Evolutionary conservation across 2,888 invertebrate species (phyloP), one percentile per base, ranked within the genome.

Genomic region (Automeris io): DNA sequence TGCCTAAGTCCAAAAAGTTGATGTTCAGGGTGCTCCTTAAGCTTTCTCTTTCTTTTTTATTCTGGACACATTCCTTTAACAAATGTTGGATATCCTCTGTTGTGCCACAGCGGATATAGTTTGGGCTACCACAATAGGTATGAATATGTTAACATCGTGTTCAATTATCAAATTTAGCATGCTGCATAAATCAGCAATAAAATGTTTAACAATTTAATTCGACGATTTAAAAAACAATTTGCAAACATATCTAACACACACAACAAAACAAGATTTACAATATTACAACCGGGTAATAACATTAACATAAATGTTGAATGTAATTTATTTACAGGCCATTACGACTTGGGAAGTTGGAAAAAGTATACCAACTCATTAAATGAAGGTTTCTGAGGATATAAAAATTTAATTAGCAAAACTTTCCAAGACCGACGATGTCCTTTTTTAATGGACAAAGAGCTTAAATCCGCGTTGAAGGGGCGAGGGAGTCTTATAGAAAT

Each of bases 381-480:
- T 42, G 43, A 43, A 48, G 54, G 45, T 51, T 55, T 54, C 59
- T 57, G 52, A 47, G 59, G 57, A 58, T 61, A 57, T 70, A 70
- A 73, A 77, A 77, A 70, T 65, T 72, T 76, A 75, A 80, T 78
- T 73, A 72, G 54, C 53, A 59, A 73, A 79, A 71, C 64, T 79
- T 76, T 60, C 47, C 40, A 48, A 41, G 39, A 41, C 40, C 29
- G 43, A 42, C 49, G 41, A 42, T 62, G 64, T 62, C 58, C 61
- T 56, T 57, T 59, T 53, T 60, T 53, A 51, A 47, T 61, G 60
- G 60, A 79, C 76, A 79, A 79, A 76, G 62, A 61, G 63, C 62
- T 70, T 69, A 65, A 59, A 66, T 53, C 51, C 58, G 51, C 42
- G 50, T 45, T 29, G 29, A 29, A 40, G 45, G 43, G 40, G 13